Evolutionary conservation across 1,140 invertebrate species (phyloP), one percentile per base, ranked within the genome.

Genomic region (Drosophila fuyamai): DNA sequence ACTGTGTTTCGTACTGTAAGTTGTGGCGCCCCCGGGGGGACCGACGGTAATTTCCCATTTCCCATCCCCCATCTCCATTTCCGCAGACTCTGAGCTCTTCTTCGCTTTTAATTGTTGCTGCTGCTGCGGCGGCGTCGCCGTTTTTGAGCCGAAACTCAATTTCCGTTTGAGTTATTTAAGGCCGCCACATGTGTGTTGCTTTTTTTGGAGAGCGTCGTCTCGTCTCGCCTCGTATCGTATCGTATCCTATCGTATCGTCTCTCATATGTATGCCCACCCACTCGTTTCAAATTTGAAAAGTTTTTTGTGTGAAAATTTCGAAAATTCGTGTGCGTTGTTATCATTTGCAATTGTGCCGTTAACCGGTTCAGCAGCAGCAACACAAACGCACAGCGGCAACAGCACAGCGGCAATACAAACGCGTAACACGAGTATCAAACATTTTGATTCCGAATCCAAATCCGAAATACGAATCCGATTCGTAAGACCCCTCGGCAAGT

Each of bases 341-440:
- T 81, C 85, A 91, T 91, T 90, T 91, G 79, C 83, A 91, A 81
- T 91, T 91, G 84, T 90, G 81, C 81, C 76, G 89, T 88, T 83
- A 86, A 88, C 82, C 84, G 89, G 80, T 89, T 79, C 67, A 76
- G 74, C 76, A 76, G 63, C 41, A 65, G 54, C 23, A 27, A 18
- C 36, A 55, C 18, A 40, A 38, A 59, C 27, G 44, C 46, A 41
- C 63, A 81, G n/a, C 29, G 32, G 48, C 32, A 51, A 18, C 44
- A 44, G 9, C 40, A 16, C 54, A 27, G 7, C 54, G 41, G 23
- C 23, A 23, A 23, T 23, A 56, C 54, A 50, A 35, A 29, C 48
- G 48, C 16, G 50, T 14, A n/a, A 40, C 35, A 18, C 43, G 23
- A 23, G 23, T 23, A 23, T 23, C 23, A 23, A 14, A 47, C 44